Base-by-base conservation (phyloP, 2,113 vertebrate species). In the Acanthochromis polyacanthus region DNA sequence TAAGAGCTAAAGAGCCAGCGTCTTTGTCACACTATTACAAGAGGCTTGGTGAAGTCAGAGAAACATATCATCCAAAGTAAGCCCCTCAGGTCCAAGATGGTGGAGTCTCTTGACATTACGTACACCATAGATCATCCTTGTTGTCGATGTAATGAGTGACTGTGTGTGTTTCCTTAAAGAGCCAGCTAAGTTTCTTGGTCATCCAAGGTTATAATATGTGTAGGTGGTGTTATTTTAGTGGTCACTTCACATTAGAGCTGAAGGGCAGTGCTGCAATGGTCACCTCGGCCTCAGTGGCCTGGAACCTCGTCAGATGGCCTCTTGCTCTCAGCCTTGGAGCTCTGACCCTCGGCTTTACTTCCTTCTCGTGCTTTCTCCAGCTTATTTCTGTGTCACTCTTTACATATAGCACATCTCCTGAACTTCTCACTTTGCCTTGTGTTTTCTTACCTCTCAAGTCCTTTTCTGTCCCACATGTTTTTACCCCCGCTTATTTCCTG, bases 211-310 rank as follows among this genome's bases (percentile, higher is more conserved):
- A 20, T 71, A 75, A 70, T 68, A 20, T 76, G 59, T 64, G 78
- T 82, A 64, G 83, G 76, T 85, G 82, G 74, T 86, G 87, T 80
- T 82, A 50, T 81, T 89, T 52, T 43, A 78, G 74, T 40, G 14
- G 79, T 90, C 88, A 81, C 57, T 84, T 85, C 53, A 20, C 56
- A 80, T 90, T 89, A 90, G 50, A 46, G 11, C 61, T 80, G 73
- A 75, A 32, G 80, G 22, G 32, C 58, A 7, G 32, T 38, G 45
- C 55, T 28, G 73, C 64, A 62, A 20, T 70, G 73, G 76, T 82
- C 66, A 58, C 52, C 19, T 16, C 63, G 60, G 71, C 65, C 62
- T 51, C 60, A 76, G 60, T 10, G 52, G 51, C 10, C 67, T 86
- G 82, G 81, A 80, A 77, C 19, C 55, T 38, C 60, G 59, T 22